These are phyloP conservation scores for Lasioglossum albipes DNA, from an alignment of 1,140 invertebrate genomes.

Conservation along the genomic window DNA sequence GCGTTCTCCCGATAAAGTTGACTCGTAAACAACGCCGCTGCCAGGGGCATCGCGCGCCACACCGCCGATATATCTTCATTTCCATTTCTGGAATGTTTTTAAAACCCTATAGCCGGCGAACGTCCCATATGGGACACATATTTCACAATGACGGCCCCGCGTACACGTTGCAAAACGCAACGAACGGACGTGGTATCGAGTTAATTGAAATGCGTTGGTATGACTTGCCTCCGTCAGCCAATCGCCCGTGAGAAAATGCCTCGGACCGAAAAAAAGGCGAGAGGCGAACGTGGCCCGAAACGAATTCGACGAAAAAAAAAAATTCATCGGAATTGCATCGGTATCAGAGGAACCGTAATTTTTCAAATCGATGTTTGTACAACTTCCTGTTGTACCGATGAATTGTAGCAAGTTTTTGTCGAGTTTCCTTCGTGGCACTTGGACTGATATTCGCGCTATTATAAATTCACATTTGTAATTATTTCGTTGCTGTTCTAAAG, in stretches of 20 bases:
- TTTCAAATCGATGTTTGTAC: no score
- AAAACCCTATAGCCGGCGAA: conserved; percentile 67
- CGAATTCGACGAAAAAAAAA: conserved; percentile 8
- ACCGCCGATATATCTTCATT: conserved; percentile 67
- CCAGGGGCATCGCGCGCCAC: conserved; percentile 53
- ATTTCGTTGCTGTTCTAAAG: no score
- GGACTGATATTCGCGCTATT: no score
- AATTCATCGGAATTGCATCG: no score
- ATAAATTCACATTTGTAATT: no score
- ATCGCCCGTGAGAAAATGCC: conserved; percentile 41
- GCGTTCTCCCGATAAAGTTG: conserved; percentile 63
- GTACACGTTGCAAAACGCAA: conserved; percentile 55
- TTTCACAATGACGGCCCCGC: conserved; percentile 67
- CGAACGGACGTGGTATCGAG: conserved; percentile 53
- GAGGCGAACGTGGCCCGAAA: background rate
- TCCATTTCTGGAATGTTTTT: conserved; percentile 69
- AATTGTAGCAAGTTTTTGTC: no score
- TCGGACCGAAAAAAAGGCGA: conserved; percentile 21
- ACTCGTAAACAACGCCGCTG: conserved; percentile 69
- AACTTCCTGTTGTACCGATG: no score
- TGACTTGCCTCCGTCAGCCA: conserved; percentile 34
- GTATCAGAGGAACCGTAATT: no score
- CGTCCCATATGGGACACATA: conserved; percentile 73
- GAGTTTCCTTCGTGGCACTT: no score
- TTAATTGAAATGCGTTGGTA: conserved; percentile 61